Conservation (phyloP, 2,888 invertebrate species). For the Lasioglossum leucozonium region DNA sequence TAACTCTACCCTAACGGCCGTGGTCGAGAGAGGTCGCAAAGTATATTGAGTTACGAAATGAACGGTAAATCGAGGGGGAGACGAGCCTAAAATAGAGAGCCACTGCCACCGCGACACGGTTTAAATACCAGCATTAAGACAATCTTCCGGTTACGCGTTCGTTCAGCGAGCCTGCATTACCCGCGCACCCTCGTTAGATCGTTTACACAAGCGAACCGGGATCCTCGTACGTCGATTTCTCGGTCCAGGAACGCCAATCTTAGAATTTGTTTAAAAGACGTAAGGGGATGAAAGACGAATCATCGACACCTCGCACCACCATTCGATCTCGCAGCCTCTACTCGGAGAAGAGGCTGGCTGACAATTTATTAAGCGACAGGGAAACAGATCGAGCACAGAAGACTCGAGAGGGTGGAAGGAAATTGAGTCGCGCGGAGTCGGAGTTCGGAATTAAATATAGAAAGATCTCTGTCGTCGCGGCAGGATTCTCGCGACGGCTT, state of each 20-base stretch:
- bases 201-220: not conserved
- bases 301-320: no score
- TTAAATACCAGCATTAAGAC: conserved; percentile 63
- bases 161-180: not conserved
- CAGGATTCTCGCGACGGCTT: not conserved
- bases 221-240: not conserved
- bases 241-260: not conserved
- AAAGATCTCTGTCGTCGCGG: not conserved
- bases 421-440: not conserved
- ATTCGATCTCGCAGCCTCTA: no score
- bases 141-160: conserved; percentile 51
- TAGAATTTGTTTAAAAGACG: not conserved
- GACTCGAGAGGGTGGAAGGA: not conserved
- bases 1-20: conserved; percentile 51
- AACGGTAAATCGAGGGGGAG: conserved; percentile 69
- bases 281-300: not conserved
- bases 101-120: conserved; percentile 62
- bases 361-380: not conserved
- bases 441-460: conserved; percentile 2
- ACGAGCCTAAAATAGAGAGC: conserved; percentile 68
- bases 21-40: conserved; percentile 60
- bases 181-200: not conserved
- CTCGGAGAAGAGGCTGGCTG: not conserved
- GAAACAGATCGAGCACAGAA: not conserved
- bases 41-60: conserved; percentile 72